A percentile compares a stretch with the other conserved stretches of the same genome.
These are phyloP conservation scores for Pachliopta kotzebuea DNA, from an alignment of 2,888 invertebrate genomes.

Conservation along the genomic window DNA sequence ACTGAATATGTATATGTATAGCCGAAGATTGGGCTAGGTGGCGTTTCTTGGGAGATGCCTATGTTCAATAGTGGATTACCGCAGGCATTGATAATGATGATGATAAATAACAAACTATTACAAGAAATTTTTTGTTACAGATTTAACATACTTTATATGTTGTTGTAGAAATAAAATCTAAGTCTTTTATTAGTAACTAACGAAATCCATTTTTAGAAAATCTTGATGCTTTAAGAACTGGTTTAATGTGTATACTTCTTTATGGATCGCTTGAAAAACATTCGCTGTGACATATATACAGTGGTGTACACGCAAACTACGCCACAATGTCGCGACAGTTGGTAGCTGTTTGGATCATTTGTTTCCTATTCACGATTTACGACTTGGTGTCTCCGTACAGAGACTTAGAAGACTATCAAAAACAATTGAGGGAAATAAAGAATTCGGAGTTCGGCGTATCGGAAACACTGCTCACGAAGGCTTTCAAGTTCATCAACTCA, in stretches of 20 bases:
- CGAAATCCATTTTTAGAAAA: too few species aligned
- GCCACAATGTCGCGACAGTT: slow-evolving; percentile 13
- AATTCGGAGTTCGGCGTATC: slow-evolving; percentile 15
- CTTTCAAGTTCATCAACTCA: slow-evolving; percentile 41
- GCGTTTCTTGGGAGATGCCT: too few species aligned
- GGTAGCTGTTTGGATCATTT: not conserved
- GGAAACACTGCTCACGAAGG: slow-evolving; percentile 21
- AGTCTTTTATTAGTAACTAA: too few species aligned
- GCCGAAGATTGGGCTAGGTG: too few species aligned
- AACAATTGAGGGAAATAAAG: slow-evolving; percentile 7
- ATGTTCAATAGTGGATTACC: too few species aligned
- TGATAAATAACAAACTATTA: too few species aligned
- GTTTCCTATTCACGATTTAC: not conserved
- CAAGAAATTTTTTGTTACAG: too few species aligned
- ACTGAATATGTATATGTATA: too few species aligned
- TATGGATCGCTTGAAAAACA: not conserved
- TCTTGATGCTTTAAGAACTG: too few species aligned
- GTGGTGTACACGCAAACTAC: not conserved
- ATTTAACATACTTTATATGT: too few species aligned
- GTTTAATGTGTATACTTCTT: not conserved
- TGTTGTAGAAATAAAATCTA: too few species aligned
- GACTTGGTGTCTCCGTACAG: slow-evolving; percentile 4
- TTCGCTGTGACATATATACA: not conserved
- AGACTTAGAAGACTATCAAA: slow-evolving; percentile 19
- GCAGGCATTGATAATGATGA: too few species aligned